A percentile compares a stretch with the other conserved stretches of the same genome.
These are phyloP conservation scores for Malachius bipustulatus DNA, from an alignment of 2,888 invertebrate genomes.

Conservation along the genomic window DNA sequence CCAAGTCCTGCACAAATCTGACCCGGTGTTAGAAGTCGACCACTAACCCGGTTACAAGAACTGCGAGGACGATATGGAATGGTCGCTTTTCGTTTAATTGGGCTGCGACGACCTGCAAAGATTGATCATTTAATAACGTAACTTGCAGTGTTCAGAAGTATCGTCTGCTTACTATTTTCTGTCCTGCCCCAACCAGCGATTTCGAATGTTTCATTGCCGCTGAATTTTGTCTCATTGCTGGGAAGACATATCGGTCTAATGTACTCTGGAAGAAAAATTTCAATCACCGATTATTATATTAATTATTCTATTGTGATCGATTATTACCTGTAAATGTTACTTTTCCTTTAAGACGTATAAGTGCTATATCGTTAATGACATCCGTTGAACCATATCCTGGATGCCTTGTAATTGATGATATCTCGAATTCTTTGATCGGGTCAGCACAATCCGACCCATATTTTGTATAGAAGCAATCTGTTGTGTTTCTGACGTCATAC, in stretches of 20 bases:
- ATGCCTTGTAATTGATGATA: slow-evolving; percentile 19
- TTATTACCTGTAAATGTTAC: slow-evolving; percentile 25
- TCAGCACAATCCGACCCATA: slow-evolving; percentile 24
- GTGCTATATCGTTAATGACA: slow-evolving; percentile 27
- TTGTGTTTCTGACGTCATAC: slow-evolving; percentile 47
- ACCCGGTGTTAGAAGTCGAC: slow-evolving; percentile 34
- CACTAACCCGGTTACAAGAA: slow-evolving; percentile 15
- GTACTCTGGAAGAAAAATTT: slow-evolving; percentile 19
- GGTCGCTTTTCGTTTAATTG: slow-evolving; percentile 23
- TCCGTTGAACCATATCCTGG: slow-evolving; percentile 15
- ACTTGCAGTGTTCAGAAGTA: no score
- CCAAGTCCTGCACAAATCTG: slow-evolving; percentile 63
- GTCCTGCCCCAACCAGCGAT: slow-evolving; percentile 41
- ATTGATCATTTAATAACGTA: no score
- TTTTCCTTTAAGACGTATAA: slow-evolving; percentile 25
- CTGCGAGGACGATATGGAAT: slow-evolving; percentile 16
- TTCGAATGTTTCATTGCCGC: slow-evolving; percentile 20
- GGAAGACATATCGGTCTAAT: slow-evolving; percentile 28
- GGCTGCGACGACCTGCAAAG: slow-evolving; percentile 20
- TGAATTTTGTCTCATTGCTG: slow-evolving; percentile 13
- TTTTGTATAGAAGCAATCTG: slow-evolving; percentile 41
- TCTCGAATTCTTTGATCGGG: slow-evolving; percentile 18
- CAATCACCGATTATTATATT: no score
- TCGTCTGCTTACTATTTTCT: slow-evolving; percentile 23
- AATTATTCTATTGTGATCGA: slow-evolving; percentile 4